Evolutionary conservation across 23 tunicate species (phyloP).

Genomic region (Ciona savignyi): DNA sequence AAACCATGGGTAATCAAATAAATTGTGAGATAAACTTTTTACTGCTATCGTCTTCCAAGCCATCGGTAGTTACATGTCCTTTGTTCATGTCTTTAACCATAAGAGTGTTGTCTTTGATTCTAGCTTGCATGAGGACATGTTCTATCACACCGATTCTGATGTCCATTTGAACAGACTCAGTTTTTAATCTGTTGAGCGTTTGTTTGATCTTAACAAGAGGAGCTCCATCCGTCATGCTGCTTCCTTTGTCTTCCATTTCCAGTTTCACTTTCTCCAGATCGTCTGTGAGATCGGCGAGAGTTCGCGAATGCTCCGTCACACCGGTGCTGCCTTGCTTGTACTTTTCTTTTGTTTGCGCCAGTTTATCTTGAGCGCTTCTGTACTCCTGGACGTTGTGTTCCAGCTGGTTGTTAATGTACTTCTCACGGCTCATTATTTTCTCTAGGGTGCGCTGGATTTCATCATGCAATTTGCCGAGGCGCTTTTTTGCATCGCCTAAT

Average conservation of each 20-base stretch:
- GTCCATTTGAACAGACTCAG: slow-evolving; percentile 87
- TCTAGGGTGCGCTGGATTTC: slow-evolving; percentile 86
- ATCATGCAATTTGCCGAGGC: slow-evolving; percentile 69
- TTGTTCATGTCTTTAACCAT: slow-evolving; percentile 84
- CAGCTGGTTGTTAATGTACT: slow-evolving; percentile 92
- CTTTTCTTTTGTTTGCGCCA: slow-evolving; percentile 90
- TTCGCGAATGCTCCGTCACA: slow-evolving; percentile 79
- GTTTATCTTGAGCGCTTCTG: slow-evolving; percentile 77
- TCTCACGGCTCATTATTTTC: slow-evolving; percentile 90
- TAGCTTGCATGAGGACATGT: slow-evolving; percentile 89
- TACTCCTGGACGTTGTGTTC: slow-evolving; percentile 86
- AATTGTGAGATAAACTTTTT: background rate
- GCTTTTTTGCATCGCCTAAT: slow-evolving; percentile 49
- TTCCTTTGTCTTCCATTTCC: slow-evolving; percentile 98
- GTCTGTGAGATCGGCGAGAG: slow-evolving; percentile 82
- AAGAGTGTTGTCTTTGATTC: slow-evolving; percentile 53
- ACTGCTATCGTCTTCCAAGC: slow-evolving; percentile 12
- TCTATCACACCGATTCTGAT: slow-evolving; percentile 94
- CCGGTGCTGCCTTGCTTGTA: slow-evolving; percentile 97
- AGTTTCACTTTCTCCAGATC: slow-evolving; percentile 91
- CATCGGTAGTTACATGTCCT: slow-evolving; percentile 7
- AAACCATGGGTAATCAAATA: too few species aligned
- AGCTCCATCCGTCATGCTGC: slow-evolving; percentile 96
- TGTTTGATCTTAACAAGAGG: slow-evolving; percentile 85
- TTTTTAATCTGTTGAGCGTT: slow-evolving; percentile 65